Evolutionary conservation across 2,797 vertebrate genomes (phyloP), one percentile per base, ranked within the genome.

Genomic region (Dipus sagitta): DNA sequence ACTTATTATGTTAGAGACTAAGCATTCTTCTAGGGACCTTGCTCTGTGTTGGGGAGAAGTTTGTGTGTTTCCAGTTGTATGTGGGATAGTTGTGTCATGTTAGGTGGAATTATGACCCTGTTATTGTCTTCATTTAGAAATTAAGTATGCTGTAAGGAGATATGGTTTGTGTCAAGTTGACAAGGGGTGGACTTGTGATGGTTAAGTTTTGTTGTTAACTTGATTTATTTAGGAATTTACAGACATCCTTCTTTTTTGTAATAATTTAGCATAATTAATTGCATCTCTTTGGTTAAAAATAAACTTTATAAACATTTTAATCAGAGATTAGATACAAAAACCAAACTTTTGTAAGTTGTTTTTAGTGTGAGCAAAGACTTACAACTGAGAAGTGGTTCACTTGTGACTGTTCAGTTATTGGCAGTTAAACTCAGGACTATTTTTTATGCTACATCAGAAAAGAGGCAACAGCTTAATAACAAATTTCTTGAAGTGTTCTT

Each of bases 241-340:
- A 38, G 38, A 38, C 38, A 38, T 38, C 38, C 38, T 38, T 38
- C 38, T 38, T 38, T 99, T 99, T 98, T 99, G 99, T 98, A 99
- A 99, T 99, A 99, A 99, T 99, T 99, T 99, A 99, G 99, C 98
- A 99, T 99, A 99, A 99, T 99, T 99, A 99, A 99, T 99, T 99
- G 99, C 99, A 99, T 99, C 99, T 99, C 99, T 99, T 99, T 99
- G 99, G 99, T 99, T 38, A 99, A 99, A 99, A 99, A 99, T 99
- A 99, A 99, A 99, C 99, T 99, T 99, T 99, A 99, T 99, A 99
- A 99, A 99, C 99, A 99, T 99, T 99, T 99, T 99, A 98, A 99
- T 99, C 99, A 99, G 99, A 99, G 99, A 99, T 99, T 99, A 99
- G 99, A 99, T 99, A 99, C 99, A 99, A 99, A 99, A 99, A 99